These are phyloP conservation scores for Troglohyphantes excavatus DNA, from an alignment of 2,888 invertebrate genomes.

Conservation along the genomic window DNA sequence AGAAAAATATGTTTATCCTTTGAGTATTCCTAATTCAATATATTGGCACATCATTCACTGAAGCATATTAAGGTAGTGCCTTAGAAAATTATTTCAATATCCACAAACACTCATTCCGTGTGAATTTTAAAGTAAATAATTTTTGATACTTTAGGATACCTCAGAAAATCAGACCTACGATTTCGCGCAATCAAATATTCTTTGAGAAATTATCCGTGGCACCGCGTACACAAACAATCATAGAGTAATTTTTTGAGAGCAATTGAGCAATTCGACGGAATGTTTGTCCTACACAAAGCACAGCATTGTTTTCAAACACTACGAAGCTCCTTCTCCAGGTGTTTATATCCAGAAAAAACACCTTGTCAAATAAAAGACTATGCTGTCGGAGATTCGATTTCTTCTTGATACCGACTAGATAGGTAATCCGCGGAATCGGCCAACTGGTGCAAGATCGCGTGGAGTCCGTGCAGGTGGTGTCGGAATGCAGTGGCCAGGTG, in stretches of 20 bases:
- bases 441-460: slow-evolving; percentile 82
- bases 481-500: slow-evolving; percentile 82
- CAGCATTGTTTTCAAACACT: neutral
- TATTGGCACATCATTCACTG: slow-evolving; percentile 25
- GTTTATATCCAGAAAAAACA: neutral
- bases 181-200: neutral
- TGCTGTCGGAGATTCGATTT: slow-evolving; percentile 80
- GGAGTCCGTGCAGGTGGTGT: slow-evolving; percentile 82
- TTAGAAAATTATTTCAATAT: neutral
- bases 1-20: too few species aligned
- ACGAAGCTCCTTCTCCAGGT: slow-evolving; percentile 13
- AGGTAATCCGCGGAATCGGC: slow-evolving; percentile 82
- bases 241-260: slow-evolving; percentile 2
- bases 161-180: neutral
- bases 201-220: neutral
- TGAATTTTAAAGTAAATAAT: neutral
- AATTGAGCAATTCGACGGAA: neutral
- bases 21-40: neutral
- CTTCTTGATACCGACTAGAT: slow-evolving; percentile 82
- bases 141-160: neutral
- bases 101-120: neutral
- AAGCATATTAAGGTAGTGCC: neutral
- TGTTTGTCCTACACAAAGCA: neutral
- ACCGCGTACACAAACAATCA: neutral
- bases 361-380: slow-evolving; percentile 46